Base-by-base conservation (phyloP, 2,888 invertebrate genomes). In the Gymnosoma rotundatum region DNA sequence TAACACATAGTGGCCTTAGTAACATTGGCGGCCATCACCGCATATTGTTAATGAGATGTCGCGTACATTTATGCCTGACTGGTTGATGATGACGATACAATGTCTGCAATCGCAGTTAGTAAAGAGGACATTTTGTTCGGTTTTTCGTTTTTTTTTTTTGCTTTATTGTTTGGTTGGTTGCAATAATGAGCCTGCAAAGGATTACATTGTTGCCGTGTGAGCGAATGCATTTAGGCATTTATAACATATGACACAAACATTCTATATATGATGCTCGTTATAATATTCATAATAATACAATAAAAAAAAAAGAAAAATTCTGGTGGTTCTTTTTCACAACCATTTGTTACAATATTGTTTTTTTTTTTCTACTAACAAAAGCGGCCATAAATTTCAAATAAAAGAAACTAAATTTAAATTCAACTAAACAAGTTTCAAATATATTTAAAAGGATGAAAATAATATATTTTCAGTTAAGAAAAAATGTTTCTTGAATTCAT, bases 41-140 rank as follows among this genome's bases (percentile, higher is more conserved):
- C 85, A 85, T 78, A 85, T 86, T 86, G 86, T 87, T 87, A 87
- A 87, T 86, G 86, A 87, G 87, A 84, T 87, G 87, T 86, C 85
- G 86, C 74, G 63, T 72, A 64, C 83, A 87, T 86, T 86, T 80
- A 85, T 81, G 85, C 84, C 83, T 79, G 79, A 83, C 79, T 83
- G 75, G 79, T 54, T 79, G 50, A 60, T 75, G 79, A 12, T 12
- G 10, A 12, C 12, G 42, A 42, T 7, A 79, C 66, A 78, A 69
- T 74, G 64, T 56, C 52, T 69, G 36, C 36, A 61, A 76, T 38
- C 9, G 21, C 36, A 25, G 50, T 25, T 42, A 42, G 36, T 67
- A 32, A 64, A 20, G 4, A 63, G 67, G 36, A 75, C 56, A 48
- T 2, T 75, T 63, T 74, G 48, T 72, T 56, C 20, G 9, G 9